phyloP scores from a whole-genome alignment of 2,888 invertebrate species.

The Coelopa pilipes region DNA sequence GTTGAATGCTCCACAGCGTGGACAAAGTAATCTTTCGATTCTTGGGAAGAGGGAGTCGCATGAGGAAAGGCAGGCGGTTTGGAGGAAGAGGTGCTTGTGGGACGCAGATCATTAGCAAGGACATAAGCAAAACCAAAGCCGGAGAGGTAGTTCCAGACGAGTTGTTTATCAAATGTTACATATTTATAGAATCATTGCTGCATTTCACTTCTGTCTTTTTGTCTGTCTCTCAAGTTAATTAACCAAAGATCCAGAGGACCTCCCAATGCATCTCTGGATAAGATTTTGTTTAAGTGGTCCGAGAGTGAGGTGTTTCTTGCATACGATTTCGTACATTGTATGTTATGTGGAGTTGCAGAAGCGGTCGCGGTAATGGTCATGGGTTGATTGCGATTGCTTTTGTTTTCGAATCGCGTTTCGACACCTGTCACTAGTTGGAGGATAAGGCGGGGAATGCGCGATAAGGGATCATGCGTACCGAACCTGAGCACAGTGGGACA shows the following conservation, averaged over 20 bases:
- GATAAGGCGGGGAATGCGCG: slow-evolving; percentile 8
- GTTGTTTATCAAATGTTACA: too few relatives aligned
- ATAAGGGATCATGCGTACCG: slow-evolving; percentile 12
- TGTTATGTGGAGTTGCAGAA: background rate
- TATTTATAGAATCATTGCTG: too few relatives aligned
- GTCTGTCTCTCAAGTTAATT: background rate
- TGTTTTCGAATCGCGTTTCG: background rate
- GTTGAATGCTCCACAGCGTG: background rate
- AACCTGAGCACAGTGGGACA: background rate
- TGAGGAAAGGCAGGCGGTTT: too few relatives aligned
- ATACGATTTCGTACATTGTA: background rate
- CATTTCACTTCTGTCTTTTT: too few relatives aligned
- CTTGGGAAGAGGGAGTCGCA: background rate
- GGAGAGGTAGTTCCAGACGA: too few relatives aligned
- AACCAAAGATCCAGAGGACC: background rate
- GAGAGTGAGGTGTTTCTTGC: background rate
- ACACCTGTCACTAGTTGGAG: slow-evolving; percentile 7
- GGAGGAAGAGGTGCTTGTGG: too few relatives aligned
- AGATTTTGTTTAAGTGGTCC: background rate
- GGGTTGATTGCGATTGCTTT: background rate
- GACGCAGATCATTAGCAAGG: too few relatives aligned
- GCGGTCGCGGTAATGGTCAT: too few relatives aligned
- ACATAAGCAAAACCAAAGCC: too few relatives aligned
- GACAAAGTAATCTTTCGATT: background rate
- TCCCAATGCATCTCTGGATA: background rate